Evolutionary conservation across 2,113 vertebrate genomes (phyloP).

Genomic region (Progne subis): DNA sequence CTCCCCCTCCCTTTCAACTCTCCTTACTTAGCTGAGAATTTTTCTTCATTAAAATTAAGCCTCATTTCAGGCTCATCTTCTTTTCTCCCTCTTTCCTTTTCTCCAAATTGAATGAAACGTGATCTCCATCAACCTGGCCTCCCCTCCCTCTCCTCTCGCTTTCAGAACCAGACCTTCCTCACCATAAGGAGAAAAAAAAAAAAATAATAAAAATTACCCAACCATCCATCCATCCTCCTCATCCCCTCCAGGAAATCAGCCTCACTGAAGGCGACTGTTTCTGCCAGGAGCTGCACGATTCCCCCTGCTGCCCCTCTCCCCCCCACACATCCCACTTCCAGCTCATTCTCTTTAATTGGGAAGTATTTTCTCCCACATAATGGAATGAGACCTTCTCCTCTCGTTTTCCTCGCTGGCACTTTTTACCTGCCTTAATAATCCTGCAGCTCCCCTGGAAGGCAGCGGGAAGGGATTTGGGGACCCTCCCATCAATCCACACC

Average conservation of each 20-base stretch:
- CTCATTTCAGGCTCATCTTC: conserved; percentile 72
- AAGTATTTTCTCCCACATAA: conserved; percentile 42
- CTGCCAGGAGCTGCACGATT: background rate
- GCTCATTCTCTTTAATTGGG: conserved; percentile 48
- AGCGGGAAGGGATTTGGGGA: background rate
- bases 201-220: conserved; percentile 4
- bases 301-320: background rate
- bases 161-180: conserved; percentile 55
- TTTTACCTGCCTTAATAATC: conserved; percentile 5
- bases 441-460: background rate
- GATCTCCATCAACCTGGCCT: conserved; percentile 58
- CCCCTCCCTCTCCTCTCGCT: conserved; percentile 36
- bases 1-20: conserved; percentile 68
- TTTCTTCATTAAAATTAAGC: conserved; percentile 78
- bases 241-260: background rate
- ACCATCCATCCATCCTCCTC: background rate
- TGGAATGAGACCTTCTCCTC: conserved; percentile 7
- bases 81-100: conserved; percentile 64
- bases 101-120: conserved; percentile 66
- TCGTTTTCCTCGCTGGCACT: background rate
- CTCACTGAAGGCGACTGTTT: background rate
- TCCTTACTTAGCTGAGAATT: conserved; percentile 71
- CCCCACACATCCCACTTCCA: background rate
- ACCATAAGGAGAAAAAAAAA: background rate
- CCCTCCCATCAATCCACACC: background rate